Evolutionary conservation across 2,113 vertebrate species (phyloP).

Genomic region (Muntiacus muntjak): DNA sequence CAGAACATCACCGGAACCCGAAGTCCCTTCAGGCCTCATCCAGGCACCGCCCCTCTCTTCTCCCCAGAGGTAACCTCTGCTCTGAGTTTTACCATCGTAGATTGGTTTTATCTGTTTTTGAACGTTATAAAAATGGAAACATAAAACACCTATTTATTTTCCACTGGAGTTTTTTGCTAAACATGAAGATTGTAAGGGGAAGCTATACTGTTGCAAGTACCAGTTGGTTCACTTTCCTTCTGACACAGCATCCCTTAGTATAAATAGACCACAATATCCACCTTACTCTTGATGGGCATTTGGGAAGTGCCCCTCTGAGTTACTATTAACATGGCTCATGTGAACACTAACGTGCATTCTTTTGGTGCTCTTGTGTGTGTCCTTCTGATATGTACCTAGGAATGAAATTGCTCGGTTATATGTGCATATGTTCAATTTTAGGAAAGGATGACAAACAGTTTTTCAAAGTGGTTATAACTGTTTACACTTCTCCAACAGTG

Average conservation of each 20-base stretch:
- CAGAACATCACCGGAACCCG: rapidly evolving
- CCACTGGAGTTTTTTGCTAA: not conserved
- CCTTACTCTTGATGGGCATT: too few species aligned
- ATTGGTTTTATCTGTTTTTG: not conserved
- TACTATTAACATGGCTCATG: not conserved
- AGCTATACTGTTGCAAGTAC: not conserved
- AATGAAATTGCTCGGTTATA: not conserved
- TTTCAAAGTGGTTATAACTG: not conserved
- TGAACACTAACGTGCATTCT: not conserved
- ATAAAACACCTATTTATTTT: not conserved
- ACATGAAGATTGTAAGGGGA: not conserved
- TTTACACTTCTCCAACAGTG: not conserved
- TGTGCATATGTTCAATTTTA: not conserved
- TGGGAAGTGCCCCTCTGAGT: not conserved
- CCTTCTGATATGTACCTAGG: not conserved
- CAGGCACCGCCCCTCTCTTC: not conserved
- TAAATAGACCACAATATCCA: not conserved
- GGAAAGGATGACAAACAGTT: not conserved
- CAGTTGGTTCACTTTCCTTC: not conserved
- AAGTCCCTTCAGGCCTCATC: not conserved
- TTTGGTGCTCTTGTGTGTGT: rapidly evolving
- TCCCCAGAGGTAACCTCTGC: not conserved
- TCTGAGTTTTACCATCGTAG: not conserved
- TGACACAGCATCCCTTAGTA: not conserved
- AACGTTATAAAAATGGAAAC: not conserved